Percentiles rank a stretch among this genome's conserved stretches.
These are phyloP conservation scores for Synchiropus splendidus DNA, from an alignment of 2,113 vertebrate species.

Conservation along the genomic window DNA sequence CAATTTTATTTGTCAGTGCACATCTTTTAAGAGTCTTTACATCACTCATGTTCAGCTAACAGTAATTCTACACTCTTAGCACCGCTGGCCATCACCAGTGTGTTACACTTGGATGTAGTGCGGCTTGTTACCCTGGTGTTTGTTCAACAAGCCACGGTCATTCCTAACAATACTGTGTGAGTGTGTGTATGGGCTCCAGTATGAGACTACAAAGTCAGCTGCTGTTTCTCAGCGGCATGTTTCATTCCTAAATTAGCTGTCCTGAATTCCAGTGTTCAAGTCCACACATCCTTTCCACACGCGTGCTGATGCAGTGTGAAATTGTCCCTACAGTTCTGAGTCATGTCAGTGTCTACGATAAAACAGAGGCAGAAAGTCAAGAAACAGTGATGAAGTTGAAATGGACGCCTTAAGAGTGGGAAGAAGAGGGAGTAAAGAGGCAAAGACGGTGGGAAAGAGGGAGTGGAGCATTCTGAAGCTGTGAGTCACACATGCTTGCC, in stretches of 20 bases:
- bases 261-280: conserved; percentile 31
- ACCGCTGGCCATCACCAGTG: no score
- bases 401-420: conserved; percentile 2
- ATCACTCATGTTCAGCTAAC: no score
- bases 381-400: conserved; percentile 10
- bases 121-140: no score
- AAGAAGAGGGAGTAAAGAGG: conserved; percentile 9
- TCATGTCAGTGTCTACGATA: neutral
- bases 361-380: conserved; percentile 8
- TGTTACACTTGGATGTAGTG: no score
- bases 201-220: conserved; percentile 48
- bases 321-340: neutral
- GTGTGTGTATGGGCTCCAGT: conserved; percentile 14
- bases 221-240: conserved; percentile 34
- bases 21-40: no score
- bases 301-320: conserved; percentile 1
- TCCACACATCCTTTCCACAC: conserved; percentile 12
- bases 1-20: no score
- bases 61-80: no score
- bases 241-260: conserved; percentile 53
- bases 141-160: no score
- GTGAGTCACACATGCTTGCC: conserved; percentile 52
- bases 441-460: conserved; percentile 18
- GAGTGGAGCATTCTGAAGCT: conserved; percentile 47
- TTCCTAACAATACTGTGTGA: no score